A percentile compares a stretch with the other conserved stretches of the same genome.
Evolutionary conservation across 2,888 invertebrate genomes (phyloP).

Genomic region (Norana najaformis): DNA sequence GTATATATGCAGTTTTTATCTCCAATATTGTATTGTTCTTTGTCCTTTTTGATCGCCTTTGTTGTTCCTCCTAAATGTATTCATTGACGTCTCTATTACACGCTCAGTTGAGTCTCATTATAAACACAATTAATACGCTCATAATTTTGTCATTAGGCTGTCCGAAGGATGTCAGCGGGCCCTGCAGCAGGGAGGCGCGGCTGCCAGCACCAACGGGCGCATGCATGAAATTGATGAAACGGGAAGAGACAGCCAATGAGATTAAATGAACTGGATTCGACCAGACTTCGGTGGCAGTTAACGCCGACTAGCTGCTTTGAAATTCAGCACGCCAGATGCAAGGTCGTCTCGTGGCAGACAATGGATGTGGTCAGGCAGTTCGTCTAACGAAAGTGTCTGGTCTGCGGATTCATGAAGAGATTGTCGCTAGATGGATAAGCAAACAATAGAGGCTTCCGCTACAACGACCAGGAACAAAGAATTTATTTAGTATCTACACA

Average conservation of each 20-base stretch:
- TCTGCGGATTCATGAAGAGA: background rate
- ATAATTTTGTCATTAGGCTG: conserved; percentile 26
- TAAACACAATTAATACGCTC: conserved; percentile 26
- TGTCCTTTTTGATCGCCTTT: background rate
- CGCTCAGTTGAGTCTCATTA: background rate
- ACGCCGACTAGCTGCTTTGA: background rate
- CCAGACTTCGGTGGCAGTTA: background rate
- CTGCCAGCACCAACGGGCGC: background rate
- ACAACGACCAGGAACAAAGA: too few species aligned
- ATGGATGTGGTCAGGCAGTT: background rate
- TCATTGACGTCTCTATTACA: conserved; percentile 27
- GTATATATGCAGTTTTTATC: background rate
- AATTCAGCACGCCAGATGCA: background rate
- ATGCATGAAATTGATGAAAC: background rate
- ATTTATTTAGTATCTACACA: too few species aligned
- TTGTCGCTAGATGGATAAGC: too few species aligned
- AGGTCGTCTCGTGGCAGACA: background rate
- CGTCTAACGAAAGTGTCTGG: background rate
- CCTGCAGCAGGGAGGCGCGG: background rate
- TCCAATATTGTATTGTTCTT: background rate
- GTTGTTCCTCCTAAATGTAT: background rate
- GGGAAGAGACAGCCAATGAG: background rate
- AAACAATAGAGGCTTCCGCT: too few species aligned
- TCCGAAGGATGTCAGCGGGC: background rate
- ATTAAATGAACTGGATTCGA: conserved; percentile 10